These are phyloP conservation scores for Arrhopalites spinosus DNA, from an alignment of 2,888 invertebrate species.

Conservation along the genomic window DNA sequence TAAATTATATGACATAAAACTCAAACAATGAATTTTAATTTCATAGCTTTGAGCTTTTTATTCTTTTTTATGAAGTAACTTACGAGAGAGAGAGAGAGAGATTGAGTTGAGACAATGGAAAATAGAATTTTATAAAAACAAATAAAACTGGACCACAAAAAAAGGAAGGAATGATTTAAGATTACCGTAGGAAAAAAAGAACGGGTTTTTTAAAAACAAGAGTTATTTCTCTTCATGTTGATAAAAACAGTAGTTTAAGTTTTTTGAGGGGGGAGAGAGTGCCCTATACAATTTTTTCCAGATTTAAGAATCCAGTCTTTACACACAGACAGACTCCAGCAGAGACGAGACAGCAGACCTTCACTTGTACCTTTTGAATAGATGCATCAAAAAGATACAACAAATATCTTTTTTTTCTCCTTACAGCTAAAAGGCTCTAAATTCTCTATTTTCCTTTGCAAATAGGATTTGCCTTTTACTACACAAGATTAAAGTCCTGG, in stretches of 20 bases:
- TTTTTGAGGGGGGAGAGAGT: background rate
- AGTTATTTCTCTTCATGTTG: background rate
- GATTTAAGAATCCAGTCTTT: constrained; percentile 33
- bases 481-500: too few relatives aligned
- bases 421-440: too few relatives aligned
- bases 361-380: constrained; percentile 32
- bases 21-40: too few relatives aligned
- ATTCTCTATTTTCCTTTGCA: too few relatives aligned
- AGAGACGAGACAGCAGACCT: constrained; percentile 34
- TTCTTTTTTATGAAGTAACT: background rate
- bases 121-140: constrained; percentile 34
- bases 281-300: constrained; percentile 29
- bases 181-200: constrained; percentile 3
- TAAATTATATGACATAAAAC: too few relatives aligned
- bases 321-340: constrained; percentile 30
- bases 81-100: background rate
- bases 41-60: too few relatives aligned
- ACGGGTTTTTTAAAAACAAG: constrained; percentile 29
- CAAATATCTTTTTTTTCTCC: too few relatives aligned
- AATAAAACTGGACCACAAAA: constrained; percentile 37
- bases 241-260: background rate
- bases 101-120: background rate
- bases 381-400: constrained; percentile 15
- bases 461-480: too few relatives aligned
- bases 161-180: constrained; percentile 28